phyloP scores from a whole-genome alignment of 2,797 vertebrate species.

The Otus scops region DNA sequence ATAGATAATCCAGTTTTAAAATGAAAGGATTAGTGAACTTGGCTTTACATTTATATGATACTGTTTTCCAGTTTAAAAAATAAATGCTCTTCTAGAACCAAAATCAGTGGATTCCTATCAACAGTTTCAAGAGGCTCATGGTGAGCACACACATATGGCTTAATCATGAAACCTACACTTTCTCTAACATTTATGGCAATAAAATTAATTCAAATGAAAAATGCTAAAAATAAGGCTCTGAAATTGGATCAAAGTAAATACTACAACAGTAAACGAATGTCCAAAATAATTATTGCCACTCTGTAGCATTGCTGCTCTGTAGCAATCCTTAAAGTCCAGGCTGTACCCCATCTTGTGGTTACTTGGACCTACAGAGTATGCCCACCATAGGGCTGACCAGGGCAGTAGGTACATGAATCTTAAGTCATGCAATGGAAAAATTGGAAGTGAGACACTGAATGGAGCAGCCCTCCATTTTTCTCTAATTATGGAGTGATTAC shows the following conservation, averaged over 20 bases:
- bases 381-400: neutral
- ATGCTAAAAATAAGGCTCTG: neutral
- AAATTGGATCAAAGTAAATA: neutral
- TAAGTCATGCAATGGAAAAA: neutral
- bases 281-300: neutral
- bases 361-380: neutral
- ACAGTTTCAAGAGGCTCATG: neutral
- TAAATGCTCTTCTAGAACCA: neutral
- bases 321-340: neutral
- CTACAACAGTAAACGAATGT: neutral
- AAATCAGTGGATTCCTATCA: neutral
- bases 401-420: rapidly evolving
- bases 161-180: neutral
- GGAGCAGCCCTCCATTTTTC: neutral
- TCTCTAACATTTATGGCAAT: neutral
- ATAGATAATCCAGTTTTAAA: neutral
- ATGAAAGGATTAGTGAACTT: neutral
- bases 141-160: neutral
- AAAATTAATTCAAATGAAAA: neutral
- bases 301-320: neutral
- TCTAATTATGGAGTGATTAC: neutral
- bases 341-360: neutral
- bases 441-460: neutral
- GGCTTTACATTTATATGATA: neutral
- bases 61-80: neutral